Percentiles rank a stretch among this genome's conserved stretches.
Conservation (phyloP, 2,888 invertebrate genomes). For the Callyntrura sp. region DNA sequence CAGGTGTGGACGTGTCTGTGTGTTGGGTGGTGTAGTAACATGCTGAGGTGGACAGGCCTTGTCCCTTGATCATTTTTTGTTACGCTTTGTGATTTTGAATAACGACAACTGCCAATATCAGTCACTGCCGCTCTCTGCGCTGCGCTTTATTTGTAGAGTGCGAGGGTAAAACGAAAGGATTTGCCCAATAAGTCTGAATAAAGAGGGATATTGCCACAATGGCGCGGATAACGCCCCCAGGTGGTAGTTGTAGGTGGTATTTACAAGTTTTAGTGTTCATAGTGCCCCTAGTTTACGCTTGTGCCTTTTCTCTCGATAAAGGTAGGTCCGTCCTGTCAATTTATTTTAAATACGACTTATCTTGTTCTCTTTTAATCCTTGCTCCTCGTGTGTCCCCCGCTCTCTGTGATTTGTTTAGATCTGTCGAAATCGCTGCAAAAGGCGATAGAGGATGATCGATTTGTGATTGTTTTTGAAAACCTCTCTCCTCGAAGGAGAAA, state of each 20-base stretch:
- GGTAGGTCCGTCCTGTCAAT: slow-evolving; percentile 69
- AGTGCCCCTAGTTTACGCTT: slow-evolving; percentile 78
- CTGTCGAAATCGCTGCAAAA: slow-evolving; percentile 82
- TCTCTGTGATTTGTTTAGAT: slow-evolving; percentile 74
- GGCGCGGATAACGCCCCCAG: slow-evolving; percentile 17
- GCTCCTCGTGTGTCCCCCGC: background rate
- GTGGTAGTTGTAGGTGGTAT: slow-evolving; percentile 47
- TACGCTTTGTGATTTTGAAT: too few relatives aligned
- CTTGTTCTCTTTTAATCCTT: background rate
- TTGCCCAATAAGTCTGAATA: slow-evolving; percentile 5
- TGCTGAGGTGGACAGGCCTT: too few relatives aligned
- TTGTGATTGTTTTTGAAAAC: slow-evolving; percentile 83
- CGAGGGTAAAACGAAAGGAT: too few relatives aligned
- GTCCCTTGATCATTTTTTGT: too few relatives aligned
- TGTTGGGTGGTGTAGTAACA: too few relatives aligned
- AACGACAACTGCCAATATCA: slow-evolving; percentile 67
- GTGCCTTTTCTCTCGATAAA: slow-evolving; percentile 81
- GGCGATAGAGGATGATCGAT: slow-evolving; percentile 83
- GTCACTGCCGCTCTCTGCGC: too few relatives aligned
- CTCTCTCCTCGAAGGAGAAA: slow-evolving; percentile 82
- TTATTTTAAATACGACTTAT: background rate
- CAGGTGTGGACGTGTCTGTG: slow-evolving; percentile 67
- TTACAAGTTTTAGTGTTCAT: slow-evolving; percentile 75
- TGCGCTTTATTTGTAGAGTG: too few relatives aligned
- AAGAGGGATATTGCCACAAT: slow-evolving; percentile 40